Conservation (phyloP, 2,888 invertebrate genomes). For the Eumacrocentrus americanus region DNA sequence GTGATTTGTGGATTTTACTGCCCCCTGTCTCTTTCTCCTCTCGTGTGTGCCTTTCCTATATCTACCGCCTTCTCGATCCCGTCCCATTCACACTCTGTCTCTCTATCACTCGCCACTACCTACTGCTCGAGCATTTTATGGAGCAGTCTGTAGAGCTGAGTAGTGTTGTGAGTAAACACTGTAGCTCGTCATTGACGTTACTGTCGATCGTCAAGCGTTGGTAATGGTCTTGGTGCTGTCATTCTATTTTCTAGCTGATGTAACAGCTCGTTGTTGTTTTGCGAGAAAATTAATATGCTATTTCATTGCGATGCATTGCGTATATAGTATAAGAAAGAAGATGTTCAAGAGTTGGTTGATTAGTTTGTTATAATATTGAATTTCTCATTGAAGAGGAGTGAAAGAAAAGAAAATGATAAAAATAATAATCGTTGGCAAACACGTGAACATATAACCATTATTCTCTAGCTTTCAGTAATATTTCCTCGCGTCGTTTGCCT, state of each 20-base stretch:
- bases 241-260: constrained; percentile 15
- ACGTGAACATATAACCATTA: not conserved
- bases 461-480: constrained; percentile 2
- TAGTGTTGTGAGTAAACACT: constrained; percentile 20
- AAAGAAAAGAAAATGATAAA: not conserved
- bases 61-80: constrained; percentile 9
- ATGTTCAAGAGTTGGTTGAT: too few species aligned
- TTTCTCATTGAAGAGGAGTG: too few species aligned
- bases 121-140: constrained; percentile 21
- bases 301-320: not conserved
- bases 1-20: constrained; percentile 61
- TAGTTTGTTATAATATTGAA: too few species aligned
- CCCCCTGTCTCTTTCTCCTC: constrained; percentile 35
- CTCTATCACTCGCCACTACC: not conserved
- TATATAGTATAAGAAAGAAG: too few species aligned
- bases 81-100: constrained; percentile 27
- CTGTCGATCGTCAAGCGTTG: constrained; percentile 14
- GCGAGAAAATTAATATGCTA: not conserved
- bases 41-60: constrained; percentile 17
- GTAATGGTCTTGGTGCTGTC: constrained; percentile 12
- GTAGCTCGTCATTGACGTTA: constrained; percentile 11
- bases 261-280: not conserved
- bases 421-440: not conserved
- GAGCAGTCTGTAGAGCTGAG: constrained; percentile 8
- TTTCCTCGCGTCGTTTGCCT: constrained; percentile 26